Conservation (phyloP, 2,888 invertebrate genomes). For the Nymphalis c-album region DNA sequence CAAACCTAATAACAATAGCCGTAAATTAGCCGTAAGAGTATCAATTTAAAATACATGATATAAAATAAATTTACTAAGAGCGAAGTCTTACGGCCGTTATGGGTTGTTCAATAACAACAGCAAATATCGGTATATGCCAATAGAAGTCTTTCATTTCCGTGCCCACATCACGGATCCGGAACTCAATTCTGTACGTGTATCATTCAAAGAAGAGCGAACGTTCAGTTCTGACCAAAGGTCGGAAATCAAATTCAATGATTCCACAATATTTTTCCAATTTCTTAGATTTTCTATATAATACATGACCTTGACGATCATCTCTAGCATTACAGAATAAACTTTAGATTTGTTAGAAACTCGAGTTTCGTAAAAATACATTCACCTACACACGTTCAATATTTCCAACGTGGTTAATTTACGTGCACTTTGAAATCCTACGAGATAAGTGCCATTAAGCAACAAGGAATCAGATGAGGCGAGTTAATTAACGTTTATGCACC, state of each 20-base stretch:
- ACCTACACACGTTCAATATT: background rate
- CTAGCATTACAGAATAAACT: slow-evolving; percentile 1
- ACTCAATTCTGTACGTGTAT: slow-evolving; percentile 60
- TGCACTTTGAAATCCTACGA: slow-evolving; percentile 23
- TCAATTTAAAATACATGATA: background rate
- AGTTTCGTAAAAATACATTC: background rate
- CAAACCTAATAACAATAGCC: too few species aligned
- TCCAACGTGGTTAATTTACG: slow-evolving; percentile 2
- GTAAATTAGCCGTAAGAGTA: background rate
- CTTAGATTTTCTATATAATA: slow-evolving; percentile 7
- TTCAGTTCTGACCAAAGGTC: slow-evolving; percentile 49
- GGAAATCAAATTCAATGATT: slow-evolving; percentile 50
- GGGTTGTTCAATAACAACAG: slow-evolving; percentile 19
- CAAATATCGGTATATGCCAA: slow-evolving; percentile 56
- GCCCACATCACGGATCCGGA: slow-evolving; percentile 60
- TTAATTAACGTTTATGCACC: slow-evolving; percentile 68
- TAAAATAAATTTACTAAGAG: background rate
- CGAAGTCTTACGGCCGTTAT: background rate
- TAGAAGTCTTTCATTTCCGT: slow-evolving; percentile 70
- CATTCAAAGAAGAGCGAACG: slow-evolving; percentile 53
- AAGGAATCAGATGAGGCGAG: slow-evolving; percentile 54
- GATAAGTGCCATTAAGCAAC: slow-evolving; percentile 37
- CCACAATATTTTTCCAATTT: slow-evolving; percentile 29
- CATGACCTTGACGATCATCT: background rate
- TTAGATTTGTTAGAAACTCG: background rate